phyloP scores from a whole-genome alignment of 2,797 vertebrate genomes.

The Lophura swinhoii region DNA sequence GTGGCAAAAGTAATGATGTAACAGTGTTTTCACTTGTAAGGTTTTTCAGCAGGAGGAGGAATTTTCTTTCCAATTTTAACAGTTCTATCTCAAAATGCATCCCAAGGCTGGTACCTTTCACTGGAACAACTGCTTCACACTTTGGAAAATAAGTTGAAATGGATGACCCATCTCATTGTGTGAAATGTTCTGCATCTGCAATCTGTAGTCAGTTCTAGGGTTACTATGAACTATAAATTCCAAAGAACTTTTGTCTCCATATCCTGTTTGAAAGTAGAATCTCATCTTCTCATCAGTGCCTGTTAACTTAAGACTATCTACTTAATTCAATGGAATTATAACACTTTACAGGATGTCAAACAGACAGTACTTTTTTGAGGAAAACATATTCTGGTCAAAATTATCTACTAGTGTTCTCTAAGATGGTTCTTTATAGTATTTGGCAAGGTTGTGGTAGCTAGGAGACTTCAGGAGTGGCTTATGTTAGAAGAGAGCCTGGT shows the following conservation, averaged over 20 bases:
- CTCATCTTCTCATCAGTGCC: background rate
- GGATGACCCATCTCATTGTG: accelerated
- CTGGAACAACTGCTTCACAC: background rate
- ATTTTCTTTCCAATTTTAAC: background rate
- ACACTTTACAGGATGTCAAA: background rate
- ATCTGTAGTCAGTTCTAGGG: background rate
- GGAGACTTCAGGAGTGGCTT: accelerated
- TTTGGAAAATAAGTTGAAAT: background rate
- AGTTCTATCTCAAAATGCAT: background rate
- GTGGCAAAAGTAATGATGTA: background rate
- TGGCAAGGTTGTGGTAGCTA: background rate
- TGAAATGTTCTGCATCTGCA: background rate
- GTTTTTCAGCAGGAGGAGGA: background rate
- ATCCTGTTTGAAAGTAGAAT: background rate
- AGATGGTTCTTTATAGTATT: background rate
- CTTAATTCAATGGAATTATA: background rate
- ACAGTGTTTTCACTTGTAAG: background rate
- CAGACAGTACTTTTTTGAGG: background rate
- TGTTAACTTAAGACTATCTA: background rate
- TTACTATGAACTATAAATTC: background rate
- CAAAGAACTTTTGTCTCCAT: background rate
- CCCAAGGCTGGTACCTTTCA: background rate
- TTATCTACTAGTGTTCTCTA: background rate
- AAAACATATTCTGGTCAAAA: background rate
- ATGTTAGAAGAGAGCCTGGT: background rate